phyloP scores from a whole-genome alignment of 2,888 invertebrate genomes.

The Drosophila diplacantha region DNA sequence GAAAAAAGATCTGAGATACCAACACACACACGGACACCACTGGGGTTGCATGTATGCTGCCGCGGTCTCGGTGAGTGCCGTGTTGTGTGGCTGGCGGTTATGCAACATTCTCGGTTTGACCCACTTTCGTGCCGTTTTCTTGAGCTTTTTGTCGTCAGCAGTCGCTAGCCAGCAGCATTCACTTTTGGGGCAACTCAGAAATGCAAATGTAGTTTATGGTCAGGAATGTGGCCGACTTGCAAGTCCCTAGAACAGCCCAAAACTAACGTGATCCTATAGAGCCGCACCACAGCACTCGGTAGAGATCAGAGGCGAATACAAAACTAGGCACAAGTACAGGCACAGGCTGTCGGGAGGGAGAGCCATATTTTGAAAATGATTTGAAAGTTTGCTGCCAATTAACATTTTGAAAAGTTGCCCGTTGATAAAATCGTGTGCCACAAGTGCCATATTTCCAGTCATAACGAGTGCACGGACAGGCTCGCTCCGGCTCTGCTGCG shows the following conservation, averaged over 20 bases:
- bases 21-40: constrained; percentile 38
- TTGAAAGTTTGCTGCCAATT: constrained; percentile 58
- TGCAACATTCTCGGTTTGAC: constrained; percentile 72
- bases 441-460: constrained; percentile 54
- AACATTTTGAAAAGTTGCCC: constrained; percentile 51
- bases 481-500: constrained; percentile 34
- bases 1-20: constrained; percentile 62
- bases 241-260: constrained; percentile 21
- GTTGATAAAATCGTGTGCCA: constrained; percentile 53
- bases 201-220: constrained; percentile 32
- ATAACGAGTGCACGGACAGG: constrained; percentile 32
- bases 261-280: not conserved
- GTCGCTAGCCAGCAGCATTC: constrained; percentile 59
- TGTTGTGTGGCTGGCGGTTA: constrained; percentile 41
- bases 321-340: not conserved
- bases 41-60: constrained; percentile 29
- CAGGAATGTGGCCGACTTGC: constrained; percentile 13
- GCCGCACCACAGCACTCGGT: not conserved
- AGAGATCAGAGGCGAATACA: not conserved
- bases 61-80: constrained; percentile 53
- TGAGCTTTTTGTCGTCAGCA: constrained; percentile 52
- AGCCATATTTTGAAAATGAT: constrained; percentile 30
- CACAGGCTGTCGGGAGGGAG: not conserved
- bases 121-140: constrained; percentile 57
- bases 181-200: constrained; percentile 39